These are phyloP conservation scores for Lordiphosa andalusiaca DNA, from an alignment of 2,888 invertebrate species.

Conservation along the genomic window DNA sequence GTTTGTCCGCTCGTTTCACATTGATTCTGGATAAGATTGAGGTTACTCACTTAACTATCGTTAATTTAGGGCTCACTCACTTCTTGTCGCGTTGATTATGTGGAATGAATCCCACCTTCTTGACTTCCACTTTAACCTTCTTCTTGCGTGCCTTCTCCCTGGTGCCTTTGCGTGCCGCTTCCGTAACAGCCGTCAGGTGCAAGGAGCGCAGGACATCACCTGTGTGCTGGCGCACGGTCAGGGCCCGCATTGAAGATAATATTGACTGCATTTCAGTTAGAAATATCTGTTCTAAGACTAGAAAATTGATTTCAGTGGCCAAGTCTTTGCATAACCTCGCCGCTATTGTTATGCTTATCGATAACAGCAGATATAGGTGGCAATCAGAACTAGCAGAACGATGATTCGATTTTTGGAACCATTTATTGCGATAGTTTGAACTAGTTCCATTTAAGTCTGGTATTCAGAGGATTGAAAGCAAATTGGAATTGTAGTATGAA, in stretches of 20 bases:
- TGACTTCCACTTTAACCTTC: constrained; percentile 88
- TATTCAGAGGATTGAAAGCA: too few relatives aligned
- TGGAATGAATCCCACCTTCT: constrained; percentile 88
- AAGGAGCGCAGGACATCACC: constrained; percentile 78
- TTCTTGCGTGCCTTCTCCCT: constrained; percentile 88
- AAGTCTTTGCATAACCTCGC: constrained; percentile 6
- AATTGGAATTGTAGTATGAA: too few relatives aligned
- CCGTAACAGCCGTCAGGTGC: constrained; percentile 83
- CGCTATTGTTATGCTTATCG: constrained; percentile 1
- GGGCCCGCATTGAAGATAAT: constrained; percentile 57
- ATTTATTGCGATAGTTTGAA: too few relatives aligned
- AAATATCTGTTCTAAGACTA: constrained; percentile 15
- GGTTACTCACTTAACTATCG: background rate
- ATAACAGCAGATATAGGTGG: too few relatives aligned
- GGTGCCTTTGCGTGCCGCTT: constrained; percentile 91
- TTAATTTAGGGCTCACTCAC: constrained; percentile 75
- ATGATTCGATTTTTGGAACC: too few relatives aligned
- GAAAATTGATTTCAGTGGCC: background rate
- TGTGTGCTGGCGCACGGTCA: constrained; percentile 56
- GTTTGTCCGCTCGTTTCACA: constrained; percentile 81
- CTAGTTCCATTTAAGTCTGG: too few relatives aligned
- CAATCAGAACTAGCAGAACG: too few relatives aligned
- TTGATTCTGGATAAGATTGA: constrained; percentile 73
- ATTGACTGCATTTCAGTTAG: constrained; percentile 62
- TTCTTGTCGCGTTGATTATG: constrained; percentile 84